These are phyloP conservation scores for Ptychadena robeensis DNA, from an alignment of 2,797 vertebrate genomes.

Conservation along the genomic window DNA sequence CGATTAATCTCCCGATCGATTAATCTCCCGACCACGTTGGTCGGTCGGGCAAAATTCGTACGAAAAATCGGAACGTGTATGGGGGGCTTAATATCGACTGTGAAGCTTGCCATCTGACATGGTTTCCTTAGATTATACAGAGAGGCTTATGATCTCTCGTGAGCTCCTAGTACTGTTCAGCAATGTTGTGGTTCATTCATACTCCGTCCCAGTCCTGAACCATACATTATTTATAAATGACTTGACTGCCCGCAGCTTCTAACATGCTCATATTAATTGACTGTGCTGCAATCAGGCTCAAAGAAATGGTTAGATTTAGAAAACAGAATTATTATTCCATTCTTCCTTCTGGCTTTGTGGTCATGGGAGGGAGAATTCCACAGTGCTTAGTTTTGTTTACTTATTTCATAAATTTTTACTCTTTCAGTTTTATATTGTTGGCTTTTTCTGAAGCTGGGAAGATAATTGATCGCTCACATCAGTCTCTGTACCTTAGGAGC, in stretches of 20 bases:
- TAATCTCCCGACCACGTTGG: too few relatives aligned
- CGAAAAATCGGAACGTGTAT: too few relatives aligned
- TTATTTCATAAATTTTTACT: not conserved
- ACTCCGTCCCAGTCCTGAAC: not conserved
- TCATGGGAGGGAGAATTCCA: not conserved
- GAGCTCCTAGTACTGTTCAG: not conserved
- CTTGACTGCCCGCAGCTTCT: conserved; percentile 24
- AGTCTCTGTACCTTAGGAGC: not conserved
- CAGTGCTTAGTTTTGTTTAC: not conserved
- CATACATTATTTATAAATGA: conserved; percentile 28
- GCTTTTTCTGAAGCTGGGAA: too few relatives aligned
- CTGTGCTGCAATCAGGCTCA: conserved; percentile 15
- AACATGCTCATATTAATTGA: conserved; percentile 36
- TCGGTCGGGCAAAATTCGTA: too few relatives aligned
- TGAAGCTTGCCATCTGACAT: not conserved
- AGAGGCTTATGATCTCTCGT: not conserved
- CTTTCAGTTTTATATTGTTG: too few relatives aligned
- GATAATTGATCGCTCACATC: not conserved
- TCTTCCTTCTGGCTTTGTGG: not conserved
- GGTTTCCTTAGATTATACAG: not conserved
- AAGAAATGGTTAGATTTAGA: conserved; percentile 20
- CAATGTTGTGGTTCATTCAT: not conserved
- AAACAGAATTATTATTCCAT: conserved; percentile 9
- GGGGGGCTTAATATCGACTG: too few relatives aligned
- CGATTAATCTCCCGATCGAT: too few relatives aligned